Conservation (phyloP, 2,113 vertebrate species). For the Aspidoscelis tigris region DNA sequence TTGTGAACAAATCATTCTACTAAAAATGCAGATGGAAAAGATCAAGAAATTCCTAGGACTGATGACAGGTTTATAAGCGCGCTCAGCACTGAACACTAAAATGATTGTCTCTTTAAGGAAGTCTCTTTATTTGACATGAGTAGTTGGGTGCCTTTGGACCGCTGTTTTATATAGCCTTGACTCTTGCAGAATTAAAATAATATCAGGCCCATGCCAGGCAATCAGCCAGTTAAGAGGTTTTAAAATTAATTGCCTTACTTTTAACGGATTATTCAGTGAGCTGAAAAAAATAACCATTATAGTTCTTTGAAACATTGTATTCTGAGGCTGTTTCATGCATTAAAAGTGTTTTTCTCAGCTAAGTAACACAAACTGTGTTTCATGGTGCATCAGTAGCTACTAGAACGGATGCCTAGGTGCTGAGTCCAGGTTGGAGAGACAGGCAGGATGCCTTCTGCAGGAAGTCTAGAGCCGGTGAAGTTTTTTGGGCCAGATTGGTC, state of each 20-base stretch:
- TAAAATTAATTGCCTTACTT: background rate
- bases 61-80: conserved; percentile 38
- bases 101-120: conserved; percentile 30
- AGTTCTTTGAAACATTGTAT: background rate
- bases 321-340: background rate
- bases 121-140: conserved; percentile 10
- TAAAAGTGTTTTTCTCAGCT: background rate
- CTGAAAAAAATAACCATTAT: background rate
- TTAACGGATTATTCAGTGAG: background rate
- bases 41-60: background rate
- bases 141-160: background rate
- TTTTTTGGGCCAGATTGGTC: no score
- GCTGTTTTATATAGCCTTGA: background rate
- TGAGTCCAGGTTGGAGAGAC: no score
- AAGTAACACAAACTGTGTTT: background rate
- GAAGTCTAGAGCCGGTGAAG: no score
- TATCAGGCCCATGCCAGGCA: background rate
- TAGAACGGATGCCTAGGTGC: no score
- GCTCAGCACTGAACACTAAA: conserved; percentile 20
- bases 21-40: conserved; percentile 48
- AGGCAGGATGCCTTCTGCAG: no score
- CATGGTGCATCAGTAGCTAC: no score
- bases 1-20: conserved; percentile 21
- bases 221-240: background rate
- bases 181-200: conserved; percentile 1